Evolutionary conservation across 1,140 invertebrate species (phyloP), one percentile per base, ranked within the genome.

Genomic region (Meloidogyne chitwoodi): DNA sequence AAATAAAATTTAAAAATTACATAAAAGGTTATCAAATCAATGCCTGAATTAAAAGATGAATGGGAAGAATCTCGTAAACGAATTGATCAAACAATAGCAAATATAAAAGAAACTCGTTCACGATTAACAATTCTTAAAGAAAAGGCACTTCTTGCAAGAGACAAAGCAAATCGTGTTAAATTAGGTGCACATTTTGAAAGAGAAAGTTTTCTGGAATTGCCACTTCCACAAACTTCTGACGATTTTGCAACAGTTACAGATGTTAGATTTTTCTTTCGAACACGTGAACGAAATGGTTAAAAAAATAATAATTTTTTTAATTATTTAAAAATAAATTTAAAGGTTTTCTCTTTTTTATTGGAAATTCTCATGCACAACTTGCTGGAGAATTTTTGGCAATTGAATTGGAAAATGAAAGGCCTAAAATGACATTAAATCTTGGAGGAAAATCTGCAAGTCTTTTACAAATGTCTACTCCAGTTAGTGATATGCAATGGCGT

Each of bases 331-430:
- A 29, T 22, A 26, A n/a, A 16, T 10, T 4, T n/a, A 14, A 22
- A 80, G 79, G 80, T 1, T 41, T 81, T 16, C 38, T 84, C 24
- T 68, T 82, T 26, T 82, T 83, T 34, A 62, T 82, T 44, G 81
- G 83, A n/a, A 75, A 72, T 44, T 80, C 80, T 70, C 92, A 92
- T 77, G 91, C 91, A 65, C 92, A 91, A 78, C 83, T 67, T 91
- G 91, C 85, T 91, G 92, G 93, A 79, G 96, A 99, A 85, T 98
- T 93, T 86, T 92, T 98, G 90, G 92, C 94, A 12, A 84, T 98
- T n/a, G 91, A 95, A 85, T 90, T 98, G 27, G 91, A 93, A 86
- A 92, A 93, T 85, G 94, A 94, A 10, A 92, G 92, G 85, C 93
- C 94, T 0, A 92, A 93, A 34, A 89, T 96, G 16, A 92, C 91